A percentile compares a stretch with the other conserved stretches of the same genome.
Evolutionary conservation across 2,888 invertebrate species (phyloP).

Genomic region (Melinaea marsaeus): DNA sequence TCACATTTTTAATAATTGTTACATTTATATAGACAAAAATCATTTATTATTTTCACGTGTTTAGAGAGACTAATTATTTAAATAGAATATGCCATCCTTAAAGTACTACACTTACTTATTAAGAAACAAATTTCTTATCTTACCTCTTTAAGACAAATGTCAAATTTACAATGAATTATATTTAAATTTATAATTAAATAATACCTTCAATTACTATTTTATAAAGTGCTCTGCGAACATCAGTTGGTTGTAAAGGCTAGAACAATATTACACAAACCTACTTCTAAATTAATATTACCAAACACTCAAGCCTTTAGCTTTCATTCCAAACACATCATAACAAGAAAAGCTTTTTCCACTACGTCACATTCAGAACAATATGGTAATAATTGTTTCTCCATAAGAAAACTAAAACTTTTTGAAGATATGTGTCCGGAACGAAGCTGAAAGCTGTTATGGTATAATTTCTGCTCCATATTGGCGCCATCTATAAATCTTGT

Average conservation of each 20-base stretch:
- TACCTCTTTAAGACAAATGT: too few relatives aligned
- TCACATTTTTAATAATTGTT: too few relatives aligned
- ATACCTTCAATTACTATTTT: slow-evolving; percentile 9
- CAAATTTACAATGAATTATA: not conserved
- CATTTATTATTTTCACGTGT: too few relatives aligned
- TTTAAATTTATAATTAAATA: slow-evolving; percentile 1
- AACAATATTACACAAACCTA: not conserved
- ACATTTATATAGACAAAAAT: too few relatives aligned
- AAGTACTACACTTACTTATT: not conserved
- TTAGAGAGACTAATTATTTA: not conserved
- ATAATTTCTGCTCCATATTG: too few relatives aligned
- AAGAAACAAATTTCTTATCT: not conserved
- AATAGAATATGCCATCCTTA: not conserved
- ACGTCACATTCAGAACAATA: too few relatives aligned
- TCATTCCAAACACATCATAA: not conserved
- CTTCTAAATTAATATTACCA: not conserved
- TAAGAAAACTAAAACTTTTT: too few relatives aligned
- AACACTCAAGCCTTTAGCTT: not conserved
- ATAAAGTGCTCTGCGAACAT: slow-evolving; percentile 7
- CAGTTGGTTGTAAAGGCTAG: not conserved
- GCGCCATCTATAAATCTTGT: too few relatives aligned
- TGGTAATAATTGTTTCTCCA: too few relatives aligned
- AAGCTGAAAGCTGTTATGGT: too few relatives aligned
- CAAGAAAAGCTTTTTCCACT: too few relatives aligned
- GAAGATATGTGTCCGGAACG: too few relatives aligned